These are phyloP conservation scores for Metopia argyrocephala DNA, from an alignment of 2,888 invertebrate genomes.

Conservation along the genomic window DNA sequence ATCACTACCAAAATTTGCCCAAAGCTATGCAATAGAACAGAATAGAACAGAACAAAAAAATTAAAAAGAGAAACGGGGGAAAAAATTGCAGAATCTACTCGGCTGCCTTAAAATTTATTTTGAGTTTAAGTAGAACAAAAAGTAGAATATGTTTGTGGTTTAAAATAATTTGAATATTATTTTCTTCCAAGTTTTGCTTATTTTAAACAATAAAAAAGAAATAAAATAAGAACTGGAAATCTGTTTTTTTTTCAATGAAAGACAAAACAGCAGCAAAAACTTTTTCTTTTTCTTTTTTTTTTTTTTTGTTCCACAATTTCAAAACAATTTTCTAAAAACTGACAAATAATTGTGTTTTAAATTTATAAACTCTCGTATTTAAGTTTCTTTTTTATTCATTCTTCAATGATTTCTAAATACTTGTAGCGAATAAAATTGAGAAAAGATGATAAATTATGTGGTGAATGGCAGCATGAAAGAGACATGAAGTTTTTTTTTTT, in stretches of 20 bases:
- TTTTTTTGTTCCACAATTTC: not conserved
- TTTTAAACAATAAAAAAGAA: not conserved
- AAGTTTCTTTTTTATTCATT: no score
- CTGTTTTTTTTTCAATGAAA: not conserved
- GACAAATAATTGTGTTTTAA: constrained; percentile 51
- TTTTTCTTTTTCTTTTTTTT: constrained; percentile 12
- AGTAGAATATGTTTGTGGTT: constrained; percentile 1
- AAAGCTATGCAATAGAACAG: not conserved
- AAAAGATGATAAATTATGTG: constrained; percentile 46
- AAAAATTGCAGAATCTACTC: no score
- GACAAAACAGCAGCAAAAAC: constrained; percentile 34
- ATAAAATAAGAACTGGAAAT: not conserved
- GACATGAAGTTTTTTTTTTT: no score
- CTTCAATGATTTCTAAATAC: constrained; percentile 9
- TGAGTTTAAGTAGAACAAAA: not conserved
- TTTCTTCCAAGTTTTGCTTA: not conserved
- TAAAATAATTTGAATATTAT: constrained; percentile 20
- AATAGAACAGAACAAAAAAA: not conserved
- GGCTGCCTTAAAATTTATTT: no score
- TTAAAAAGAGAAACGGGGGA: no score
- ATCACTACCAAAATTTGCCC: constrained; percentile 3
- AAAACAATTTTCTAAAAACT: constrained; percentile 21
- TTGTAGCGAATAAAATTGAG: not conserved
- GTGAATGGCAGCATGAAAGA: not conserved
- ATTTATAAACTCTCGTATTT: constrained; percentile 19